Conservation (phyloP, 2,888 invertebrate genomes). For the Oscheius sp. region DNA sequence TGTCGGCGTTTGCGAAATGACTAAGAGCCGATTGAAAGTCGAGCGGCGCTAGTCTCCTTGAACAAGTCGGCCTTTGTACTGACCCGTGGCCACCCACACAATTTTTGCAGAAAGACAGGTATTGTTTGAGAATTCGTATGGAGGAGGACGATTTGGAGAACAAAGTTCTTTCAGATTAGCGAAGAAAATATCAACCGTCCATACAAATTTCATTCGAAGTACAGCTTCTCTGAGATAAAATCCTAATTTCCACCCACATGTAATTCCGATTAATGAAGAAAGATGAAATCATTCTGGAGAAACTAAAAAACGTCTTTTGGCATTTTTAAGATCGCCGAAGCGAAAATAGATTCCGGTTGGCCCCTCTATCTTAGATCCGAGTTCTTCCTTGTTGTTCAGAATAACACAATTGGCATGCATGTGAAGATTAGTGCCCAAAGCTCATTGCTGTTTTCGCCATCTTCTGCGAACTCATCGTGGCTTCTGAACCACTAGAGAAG, state of each 20-base stretch:
- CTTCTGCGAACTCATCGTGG: not conserved
- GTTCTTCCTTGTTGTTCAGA: not conserved
- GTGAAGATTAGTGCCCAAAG: not conserved
- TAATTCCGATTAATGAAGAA: too few species aligned
- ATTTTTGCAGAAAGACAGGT: not conserved
- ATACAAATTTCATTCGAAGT: too few species aligned
- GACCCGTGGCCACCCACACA: slow-evolving; percentile 17
- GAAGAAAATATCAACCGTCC: too few species aligned
- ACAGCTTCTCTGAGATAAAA: too few species aligned
- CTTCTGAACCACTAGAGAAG: not conserved
- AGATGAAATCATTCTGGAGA: too few species aligned
- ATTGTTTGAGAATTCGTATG: not conserved
- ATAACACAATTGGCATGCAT: not conserved
- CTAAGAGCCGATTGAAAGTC: slow-evolving; percentile 25
- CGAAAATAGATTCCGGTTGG: too few species aligned
- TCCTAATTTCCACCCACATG: too few species aligned
- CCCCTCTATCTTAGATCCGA: too few species aligned
- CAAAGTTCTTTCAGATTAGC: too few species aligned
- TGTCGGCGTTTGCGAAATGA: slow-evolving; percentile 28
- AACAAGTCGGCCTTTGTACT: slow-evolving; percentile 22
- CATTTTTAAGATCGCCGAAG: too few species aligned
- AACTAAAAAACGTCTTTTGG: too few species aligned
- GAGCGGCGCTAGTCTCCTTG: slow-evolving; percentile 15
- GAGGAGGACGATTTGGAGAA: too few species aligned
- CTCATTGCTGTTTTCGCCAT: not conserved